These are phyloP conservation scores for Caenorhabditis sp. DNA, from an alignment of 2,888 invertebrate genomes.

Conservation along the genomic window DNA sequence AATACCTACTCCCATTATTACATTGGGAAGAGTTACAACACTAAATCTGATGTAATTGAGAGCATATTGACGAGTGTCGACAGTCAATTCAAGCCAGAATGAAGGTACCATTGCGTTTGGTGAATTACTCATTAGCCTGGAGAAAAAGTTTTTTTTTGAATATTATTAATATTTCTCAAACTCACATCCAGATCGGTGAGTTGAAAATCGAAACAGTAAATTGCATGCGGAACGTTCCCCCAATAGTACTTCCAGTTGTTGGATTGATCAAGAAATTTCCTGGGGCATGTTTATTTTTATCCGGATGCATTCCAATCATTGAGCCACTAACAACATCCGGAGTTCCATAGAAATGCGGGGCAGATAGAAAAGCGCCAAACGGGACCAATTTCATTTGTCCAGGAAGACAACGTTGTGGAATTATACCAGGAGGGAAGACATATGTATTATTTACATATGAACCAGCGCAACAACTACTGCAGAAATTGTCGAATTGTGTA, in stretches of 20 bases:
- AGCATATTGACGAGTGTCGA: conserved; percentile 49
- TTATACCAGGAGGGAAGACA: conserved; percentile 58
- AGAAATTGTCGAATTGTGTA: conserved; percentile 30
- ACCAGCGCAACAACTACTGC: conserved; percentile 39
- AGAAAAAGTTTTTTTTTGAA: not conserved
- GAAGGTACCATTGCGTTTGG: conserved; percentile 46
- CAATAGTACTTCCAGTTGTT: conserved; percentile 57
- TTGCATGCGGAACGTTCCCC: conserved; percentile 57
- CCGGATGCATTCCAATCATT: conserved; percentile 49
- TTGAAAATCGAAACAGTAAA: conserved; percentile 53
- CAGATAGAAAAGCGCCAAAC: conserved; percentile 55
- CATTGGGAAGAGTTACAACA: conserved; percentile 40
- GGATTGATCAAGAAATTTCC: conserved; percentile 59
- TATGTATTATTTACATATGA: conserved; percentile 38
- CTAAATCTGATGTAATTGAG: conserved; percentile 44
- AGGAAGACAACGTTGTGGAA: conserved; percentile 58
- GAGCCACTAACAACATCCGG: conserved; percentile 42
- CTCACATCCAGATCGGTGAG: conserved; percentile 29
- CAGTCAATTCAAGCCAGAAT: conserved; percentile 45
- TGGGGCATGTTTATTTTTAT: conserved; percentile 38
- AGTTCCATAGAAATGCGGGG: conserved; percentile 62
- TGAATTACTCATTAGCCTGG: conserved; percentile 28
- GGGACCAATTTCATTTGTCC: conserved; percentile 49
- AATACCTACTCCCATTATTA: conserved; percentile 50
- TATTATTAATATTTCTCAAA: not conserved